These are phyloP conservation scores for Amblyopsis rosae DNA, from an alignment of 2,113 vertebrate genomes.

Conservation along the genomic window DNA sequence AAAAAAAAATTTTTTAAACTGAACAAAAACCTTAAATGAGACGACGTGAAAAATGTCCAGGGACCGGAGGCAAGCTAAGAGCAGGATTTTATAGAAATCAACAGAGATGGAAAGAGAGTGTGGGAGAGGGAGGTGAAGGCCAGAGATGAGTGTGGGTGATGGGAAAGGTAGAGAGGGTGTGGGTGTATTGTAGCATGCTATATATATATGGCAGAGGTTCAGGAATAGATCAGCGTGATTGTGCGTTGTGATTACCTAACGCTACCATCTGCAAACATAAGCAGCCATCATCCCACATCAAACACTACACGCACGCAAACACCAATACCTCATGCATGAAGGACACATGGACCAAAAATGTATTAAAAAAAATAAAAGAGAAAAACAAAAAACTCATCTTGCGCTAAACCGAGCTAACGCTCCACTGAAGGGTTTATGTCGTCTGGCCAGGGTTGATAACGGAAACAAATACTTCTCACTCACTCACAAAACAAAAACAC, in stretches of 20 bases:
- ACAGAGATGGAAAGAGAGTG: conserved; percentile 61
- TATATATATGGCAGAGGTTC: conserved; percentile 65
- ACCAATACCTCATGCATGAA: not conserved
- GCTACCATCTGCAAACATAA: conserved; percentile 54
- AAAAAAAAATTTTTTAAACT: not conserved
- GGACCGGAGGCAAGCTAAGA: conserved; percentile 54
- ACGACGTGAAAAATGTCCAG: conserved; percentile 65
- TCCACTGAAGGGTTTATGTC: conserved; percentile 64
- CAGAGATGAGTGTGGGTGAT: conserved; percentile 48
- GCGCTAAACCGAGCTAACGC: conserved; percentile 69
- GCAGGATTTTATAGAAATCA: conserved; percentile 54
- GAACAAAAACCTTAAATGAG: conserved; percentile 17
- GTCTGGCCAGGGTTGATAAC: conserved; percentile 73
- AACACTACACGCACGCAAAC: conserved; percentile 22
- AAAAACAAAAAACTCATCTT: conserved; percentile 55
- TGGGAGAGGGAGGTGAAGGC: conserved; percentile 60
- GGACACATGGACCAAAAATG: conserved; percentile 20
- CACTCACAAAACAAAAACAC: conserved; percentile 49
- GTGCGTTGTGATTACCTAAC: conserved; percentile 70
- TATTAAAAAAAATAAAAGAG: conserved; percentile 1
- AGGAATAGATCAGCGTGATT: conserved; percentile 72
- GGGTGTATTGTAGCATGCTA: conserved; percentile 68
- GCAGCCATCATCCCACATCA: conserved; percentile 64
- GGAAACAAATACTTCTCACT: conserved; percentile 49
- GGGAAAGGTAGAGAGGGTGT: conserved; percentile 56